phyloP scores from a whole-genome alignment of 2,888 invertebrate species.

The Dione vanillae region DNA sequence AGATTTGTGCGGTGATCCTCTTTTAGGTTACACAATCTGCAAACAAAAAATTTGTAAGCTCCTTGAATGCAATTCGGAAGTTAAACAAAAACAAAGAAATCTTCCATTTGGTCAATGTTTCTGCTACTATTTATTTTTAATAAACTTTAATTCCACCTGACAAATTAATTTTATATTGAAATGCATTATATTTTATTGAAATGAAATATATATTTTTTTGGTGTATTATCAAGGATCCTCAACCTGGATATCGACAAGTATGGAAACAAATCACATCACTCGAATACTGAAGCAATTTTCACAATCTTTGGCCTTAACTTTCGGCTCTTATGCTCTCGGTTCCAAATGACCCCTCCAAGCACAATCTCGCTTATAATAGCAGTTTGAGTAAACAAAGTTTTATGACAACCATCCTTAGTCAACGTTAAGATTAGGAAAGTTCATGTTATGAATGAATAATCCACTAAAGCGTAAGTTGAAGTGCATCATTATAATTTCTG shows the following conservation, averaged over 20 bases:
- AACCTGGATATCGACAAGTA: constrained; percentile 24
- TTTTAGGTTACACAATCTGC: constrained; percentile 32
- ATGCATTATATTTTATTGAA: neutral
- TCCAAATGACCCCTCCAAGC: constrained; percentile 26
- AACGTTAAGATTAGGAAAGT: constrained; percentile 23
- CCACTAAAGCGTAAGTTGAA: neutral
- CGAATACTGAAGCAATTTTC: constrained; percentile 41
- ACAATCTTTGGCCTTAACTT: constrained; percentile 43
- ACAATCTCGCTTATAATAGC: constrained; percentile 28
- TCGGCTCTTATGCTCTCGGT: constrained; percentile 28
- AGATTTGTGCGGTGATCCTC: constrained; percentile 51
- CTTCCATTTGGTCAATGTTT: too few relatives aligned
- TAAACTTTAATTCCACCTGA: too few relatives aligned
- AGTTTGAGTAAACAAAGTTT: constrained; percentile 30
- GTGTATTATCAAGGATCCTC: constrained; percentile 1
- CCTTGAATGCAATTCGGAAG: neutral
- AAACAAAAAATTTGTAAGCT: constrained; percentile 24
- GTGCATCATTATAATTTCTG: constrained; percentile 13
- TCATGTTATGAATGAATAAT: constrained; percentile 21
- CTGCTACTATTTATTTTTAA: neutral
- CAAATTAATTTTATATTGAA: too few relatives aligned
- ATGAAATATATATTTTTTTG: neutral
- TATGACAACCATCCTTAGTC: constrained; percentile 14
- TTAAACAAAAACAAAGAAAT: neutral
- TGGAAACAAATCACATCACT: constrained; percentile 26